phyloP scores from a whole-genome alignment of 1,140 invertebrate species.

The Globodera ellingtonae region DNA sequence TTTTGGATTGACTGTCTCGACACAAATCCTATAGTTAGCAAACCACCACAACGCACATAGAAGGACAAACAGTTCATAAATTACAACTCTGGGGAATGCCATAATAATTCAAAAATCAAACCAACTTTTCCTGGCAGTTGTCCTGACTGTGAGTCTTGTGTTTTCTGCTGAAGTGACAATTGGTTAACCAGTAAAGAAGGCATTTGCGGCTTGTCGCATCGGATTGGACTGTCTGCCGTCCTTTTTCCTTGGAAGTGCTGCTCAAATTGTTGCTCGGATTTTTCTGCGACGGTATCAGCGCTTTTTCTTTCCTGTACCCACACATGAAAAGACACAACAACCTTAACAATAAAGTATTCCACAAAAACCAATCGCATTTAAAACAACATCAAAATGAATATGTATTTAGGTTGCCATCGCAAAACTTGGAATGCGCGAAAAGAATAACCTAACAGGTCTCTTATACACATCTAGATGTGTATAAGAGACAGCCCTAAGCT shows the following conservation, averaged over 20 bases:
- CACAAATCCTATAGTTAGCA: too few relatives aligned
- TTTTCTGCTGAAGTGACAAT: background rate
- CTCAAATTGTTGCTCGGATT: background rate
- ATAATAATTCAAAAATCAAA: background rate
- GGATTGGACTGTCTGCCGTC: background rate
- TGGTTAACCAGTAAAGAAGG: background rate
- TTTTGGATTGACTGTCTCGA: too few relatives aligned
- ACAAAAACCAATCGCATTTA: background rate
- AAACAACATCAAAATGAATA: background rate
- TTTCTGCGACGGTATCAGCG: background rate
- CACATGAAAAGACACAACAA: background rate
- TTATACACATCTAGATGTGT: too few relatives aligned
- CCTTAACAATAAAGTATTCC: constrained; percentile 2
- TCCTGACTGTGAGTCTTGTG: background rate
- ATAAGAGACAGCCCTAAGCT: too few relatives aligned
- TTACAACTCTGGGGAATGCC: too few relatives aligned
- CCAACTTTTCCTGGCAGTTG: background rate
- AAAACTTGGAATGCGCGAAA: too few relatives aligned
- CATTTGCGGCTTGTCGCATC: background rate
- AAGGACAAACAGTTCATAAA: too few relatives aligned
- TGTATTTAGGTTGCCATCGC: too few relatives aligned
- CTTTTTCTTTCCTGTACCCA: background rate
- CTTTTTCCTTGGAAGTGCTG: constrained; percentile 5
- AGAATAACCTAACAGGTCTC: too few relatives aligned
- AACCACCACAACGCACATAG: too few relatives aligned